Evolutionary conservation across 2,888 invertebrate genomes (phyloP).

Genomic region (Orthosia gracilis): DNA sequence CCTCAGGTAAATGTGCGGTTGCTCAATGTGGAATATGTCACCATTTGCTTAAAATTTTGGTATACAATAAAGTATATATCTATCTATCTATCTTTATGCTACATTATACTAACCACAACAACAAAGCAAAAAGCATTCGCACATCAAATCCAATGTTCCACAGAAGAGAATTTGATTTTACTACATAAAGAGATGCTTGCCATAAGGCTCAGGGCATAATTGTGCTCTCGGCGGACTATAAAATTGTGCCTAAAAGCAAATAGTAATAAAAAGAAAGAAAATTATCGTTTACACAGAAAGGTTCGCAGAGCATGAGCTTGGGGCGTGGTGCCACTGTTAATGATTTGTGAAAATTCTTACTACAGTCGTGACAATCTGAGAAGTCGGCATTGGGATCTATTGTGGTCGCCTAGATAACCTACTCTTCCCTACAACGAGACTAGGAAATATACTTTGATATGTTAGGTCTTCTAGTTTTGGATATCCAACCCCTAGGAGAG

Average conservation of each 20-base stretch:
- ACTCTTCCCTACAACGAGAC: no score
- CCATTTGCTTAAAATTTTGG: conserved; percentile 1
- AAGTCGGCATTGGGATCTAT: no score
- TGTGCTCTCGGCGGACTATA: conserved; percentile 77
- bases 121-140: conserved; percentile 58
- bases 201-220: conserved; percentile 71
- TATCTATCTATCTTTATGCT: neutral
- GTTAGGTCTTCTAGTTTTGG: no score
- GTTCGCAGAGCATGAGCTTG: conserved; percentile 68
- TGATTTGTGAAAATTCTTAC: conserved; percentile 28
- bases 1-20: no score
- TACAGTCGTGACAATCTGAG: no score
- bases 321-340: conserved; percentile 60
- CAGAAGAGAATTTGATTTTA: conserved; percentile 67
- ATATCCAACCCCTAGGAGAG: no score
- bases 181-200: conserved; percentile 56
- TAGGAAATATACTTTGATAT: no score
- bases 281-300: conserved; percentile 81
- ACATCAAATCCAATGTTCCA: conserved; percentile 62
- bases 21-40: no score
- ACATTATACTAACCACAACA: conserved; percentile 20
- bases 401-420: no score
- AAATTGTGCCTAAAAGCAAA: conserved; percentile 87
- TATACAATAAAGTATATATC: no score
- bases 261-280: conserved; percentile 84